These are phyloP conservation scores for Drosophila bifasciata DNA, from an alignment of 1,140 invertebrate species.

Conservation along the genomic window DNA sequence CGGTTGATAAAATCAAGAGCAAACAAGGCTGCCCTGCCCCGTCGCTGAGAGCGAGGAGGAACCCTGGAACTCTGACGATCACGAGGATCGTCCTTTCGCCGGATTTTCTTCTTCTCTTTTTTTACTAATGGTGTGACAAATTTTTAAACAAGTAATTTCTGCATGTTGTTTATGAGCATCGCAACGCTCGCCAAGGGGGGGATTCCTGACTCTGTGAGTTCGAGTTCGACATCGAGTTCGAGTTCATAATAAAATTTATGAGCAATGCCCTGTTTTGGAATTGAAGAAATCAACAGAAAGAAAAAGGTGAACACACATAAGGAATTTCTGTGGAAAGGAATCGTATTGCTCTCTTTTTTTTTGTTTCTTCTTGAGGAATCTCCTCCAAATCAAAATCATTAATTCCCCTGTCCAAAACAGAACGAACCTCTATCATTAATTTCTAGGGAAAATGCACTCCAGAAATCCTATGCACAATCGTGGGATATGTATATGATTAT, in stretches of 20 bases:
- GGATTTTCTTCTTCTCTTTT: conserved; percentile 59
- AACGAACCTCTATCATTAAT: conserved; percentile 15
- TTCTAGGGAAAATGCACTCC: conserved; percentile 36
- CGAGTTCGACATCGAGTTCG: conserved; percentile 26
- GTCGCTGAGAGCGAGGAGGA: conserved; percentile 13
- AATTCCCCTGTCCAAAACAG: no score
- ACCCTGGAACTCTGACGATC: conserved; percentile 29
- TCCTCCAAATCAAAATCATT: no score
- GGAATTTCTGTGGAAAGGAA: conserved; percentile 35
- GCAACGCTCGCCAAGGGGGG: conserved; percentile 70
- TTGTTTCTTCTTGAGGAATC: neutral
- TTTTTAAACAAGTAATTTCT: conserved; percentile 82
- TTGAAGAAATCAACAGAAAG: conserved; percentile 40
- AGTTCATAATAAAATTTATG: conserved; percentile 81
- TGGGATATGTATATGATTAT: conserved; percentile 58
- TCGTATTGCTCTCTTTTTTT: conserved; percentile 41
- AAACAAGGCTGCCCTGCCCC: conserved; percentile 57
- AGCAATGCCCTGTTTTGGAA: conserved; percentile 65
- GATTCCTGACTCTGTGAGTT: conserved; percentile 23
- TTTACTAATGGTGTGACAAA: conserved; percentile 82
- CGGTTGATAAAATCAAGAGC: conserved; percentile 83
- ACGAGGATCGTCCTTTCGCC: conserved; percentile 77
- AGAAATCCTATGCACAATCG: conserved; percentile 1
- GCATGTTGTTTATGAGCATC: conserved; percentile 81
- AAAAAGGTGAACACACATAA: conserved; percentile 21